Evolutionary conservation across 2,113 vertebrate species (phyloP), one percentile per base, ranked within the genome.

Genomic region (Leptobrachium ailaonicum): DNA sequence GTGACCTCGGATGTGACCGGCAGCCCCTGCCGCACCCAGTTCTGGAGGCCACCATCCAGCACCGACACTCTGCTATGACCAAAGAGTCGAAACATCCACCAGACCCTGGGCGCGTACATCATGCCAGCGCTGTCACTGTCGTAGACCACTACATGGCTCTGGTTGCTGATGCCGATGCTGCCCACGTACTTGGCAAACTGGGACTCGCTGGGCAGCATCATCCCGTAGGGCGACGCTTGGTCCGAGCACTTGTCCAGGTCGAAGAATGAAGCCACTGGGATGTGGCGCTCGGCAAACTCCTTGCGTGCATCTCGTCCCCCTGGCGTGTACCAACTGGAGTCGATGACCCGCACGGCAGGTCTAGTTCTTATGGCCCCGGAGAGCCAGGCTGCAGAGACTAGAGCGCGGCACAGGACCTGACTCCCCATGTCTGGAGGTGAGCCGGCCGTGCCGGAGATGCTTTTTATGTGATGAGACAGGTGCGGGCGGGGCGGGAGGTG

Each of bases 51-150:
- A 0, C 98, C 97, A 6, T 98, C 93, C 86, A 99, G 90, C 56
- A 99, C 92, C 0, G 97, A 98, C 44, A 98, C 96, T 0, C 84
- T 84, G 3, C 80, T 83, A 88, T 98, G 97, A 2, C 97, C 97
- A 0, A 98, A 99, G 45, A 90, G 88, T 0, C 95, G 92, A 84
- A 99, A 99, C 98, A 97, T 99, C 97, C 97, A 99, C 97, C 97
- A 99, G 4, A 96, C 91, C 0, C 98, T 90, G 0, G 97, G 96
- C 0, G 96, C 95, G 0, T 94, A 92, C 89, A 90, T 96, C 53
- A 88, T 90, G 11, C 97, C 97, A 80, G 95, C 82, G 67, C 92
- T 11, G 70, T 95, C 96, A 40, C 93, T 92, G 6, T 99, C 97
- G 3, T 99, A 99, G 41, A 99, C 95, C 10, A 99, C 94, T 0